Base-by-base conservation (phyloP, 2,888 invertebrate species). In the Quadriops clusia region DNA sequence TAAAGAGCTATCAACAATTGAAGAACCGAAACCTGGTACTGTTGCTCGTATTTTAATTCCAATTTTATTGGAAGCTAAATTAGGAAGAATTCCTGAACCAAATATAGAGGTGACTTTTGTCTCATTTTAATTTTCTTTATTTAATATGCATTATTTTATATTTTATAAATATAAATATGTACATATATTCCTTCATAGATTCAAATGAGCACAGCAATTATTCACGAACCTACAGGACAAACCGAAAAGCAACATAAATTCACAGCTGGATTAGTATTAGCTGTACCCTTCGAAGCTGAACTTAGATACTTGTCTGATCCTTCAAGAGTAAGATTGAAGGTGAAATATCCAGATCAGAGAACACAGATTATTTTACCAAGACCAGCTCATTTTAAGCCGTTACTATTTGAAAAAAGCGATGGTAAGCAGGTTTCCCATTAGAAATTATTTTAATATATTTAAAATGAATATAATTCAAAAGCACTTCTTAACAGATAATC, bases 271-370 rank as follows among this genome's bases (percentile, higher is more conserved):
- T 70, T 95, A 3, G 77, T 93, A 28, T 74, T 90, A 36, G 84
- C 85, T 17, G 76, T 94, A 20, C 81, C 82, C 8, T 67, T 94
- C 33, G 85, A 90, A 49, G 91, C 89, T 1, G 86, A 87, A 54
- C 70, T 95, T 39, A 68, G 74, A 41, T 81, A 89, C 59, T 68
- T 93, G 32, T 70, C 75, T 18, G 74, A 81, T 49, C 74, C 82
- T 1, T 65, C 66, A 27, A 72, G 78, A 36, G 64, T 94, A 46
- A 70, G 90, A 38, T 73, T 93, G 40, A 81, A 85, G 64, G 78
- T 91, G 15, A 77, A 79, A 42, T 94, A 94, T 64, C 93, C 94
- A 1, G 94, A 95, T 65, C 85, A 90, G 47, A 77, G 82, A 52
- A 74, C 78, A 34, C 86, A 91, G 55, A 70, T 91, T 34, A 71